Evolutionary conservation across 2,113 vertebrate genomes (phyloP).

Genomic region (Arvicanthis niloticus): DNA sequence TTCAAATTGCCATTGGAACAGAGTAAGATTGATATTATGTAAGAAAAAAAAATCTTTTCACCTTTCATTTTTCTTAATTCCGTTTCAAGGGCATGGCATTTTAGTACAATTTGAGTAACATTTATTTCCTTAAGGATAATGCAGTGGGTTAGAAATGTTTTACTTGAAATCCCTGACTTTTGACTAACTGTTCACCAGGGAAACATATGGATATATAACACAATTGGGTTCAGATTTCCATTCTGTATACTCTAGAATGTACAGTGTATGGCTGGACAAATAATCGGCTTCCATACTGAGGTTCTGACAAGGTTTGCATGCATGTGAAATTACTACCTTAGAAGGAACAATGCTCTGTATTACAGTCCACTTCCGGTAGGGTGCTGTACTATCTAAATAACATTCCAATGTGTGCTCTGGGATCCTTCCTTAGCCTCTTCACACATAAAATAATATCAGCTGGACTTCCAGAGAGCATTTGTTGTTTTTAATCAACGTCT

Average conservation of each 20-base stretch:
- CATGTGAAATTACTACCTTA: constrained; percentile 1
- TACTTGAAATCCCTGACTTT: constrained; percentile 46
- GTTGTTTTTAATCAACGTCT: not conserved
- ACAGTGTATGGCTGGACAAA: not conserved
- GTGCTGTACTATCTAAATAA: not conserved
- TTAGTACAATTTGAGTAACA: constrained; percentile 42
- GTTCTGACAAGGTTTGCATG: not conserved
- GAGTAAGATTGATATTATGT: not conserved
- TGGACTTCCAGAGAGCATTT: not conserved
- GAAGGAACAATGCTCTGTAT: not conserved
- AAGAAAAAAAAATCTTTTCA: not conserved
- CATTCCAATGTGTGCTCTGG: not conserved
- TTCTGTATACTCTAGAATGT: not conserved
- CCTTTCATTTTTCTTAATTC: constrained; percentile 25
- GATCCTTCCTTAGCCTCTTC: not conserved
- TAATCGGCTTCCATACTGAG: not conserved
- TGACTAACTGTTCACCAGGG: not conserved
- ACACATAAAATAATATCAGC: not conserved
- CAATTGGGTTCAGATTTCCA: not conserved
- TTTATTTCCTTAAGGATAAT: not conserved
- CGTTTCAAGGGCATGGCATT: constrained; percentile 23
- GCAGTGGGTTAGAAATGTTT: constrained; percentile 52
- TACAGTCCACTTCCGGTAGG: not conserved
- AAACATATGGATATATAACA: not conserved
- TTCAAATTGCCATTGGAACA: not conserved